Evolutionary conservation across 2,888 invertebrate species (phyloP), one percentile per base, ranked within the genome.

Genomic region (Drosophila recens): DNA sequence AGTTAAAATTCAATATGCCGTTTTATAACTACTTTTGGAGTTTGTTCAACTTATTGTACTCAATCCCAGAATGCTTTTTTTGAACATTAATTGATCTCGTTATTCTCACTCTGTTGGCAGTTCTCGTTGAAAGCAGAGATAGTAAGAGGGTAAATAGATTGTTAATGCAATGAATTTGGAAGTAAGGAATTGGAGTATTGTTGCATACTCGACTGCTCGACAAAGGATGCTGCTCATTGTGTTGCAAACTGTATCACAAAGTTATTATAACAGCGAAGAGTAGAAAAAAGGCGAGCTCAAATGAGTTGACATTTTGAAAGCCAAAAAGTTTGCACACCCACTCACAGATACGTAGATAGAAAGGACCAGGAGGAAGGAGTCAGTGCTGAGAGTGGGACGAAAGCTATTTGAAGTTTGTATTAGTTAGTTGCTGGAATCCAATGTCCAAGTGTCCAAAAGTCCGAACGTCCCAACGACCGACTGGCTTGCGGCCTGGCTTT

Each of bases 301-400:
- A 83, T 79, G 74, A 87, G 80, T 85, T 87, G 87, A 80, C 87
- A 85, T 74, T 82, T 74, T 72, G 70, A 72, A 77, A 87, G 85
- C 76, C 82, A 82, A 80, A 85, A 77, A 82, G 73, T 79, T 82
- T 58, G 57, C 34, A 57, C 76, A 66, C 69, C 78, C 75, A 66
- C 72, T 61, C 63, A 57, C 56, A 52, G 57, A 72, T 51, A 13
- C 23, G 30, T 48, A 33, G 15, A 65, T 23, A 23, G 23, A 23
- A 51, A 34, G 59, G 65, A 57, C 15, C 4, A 23, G 23, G 46
- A 36, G 17, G 30, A 15, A 11, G 4, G 20, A 42, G 33, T 15
- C 30, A 30, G 23, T 42, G 23, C n/a, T 43, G 59, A 53, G 75
- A 66, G 64, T 51, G 77, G 71, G 43, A 68, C 46, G 64, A 78